phyloP scores from a whole-genome alignment of 2,888 invertebrate species.

The Eilema caniola region DNA sequence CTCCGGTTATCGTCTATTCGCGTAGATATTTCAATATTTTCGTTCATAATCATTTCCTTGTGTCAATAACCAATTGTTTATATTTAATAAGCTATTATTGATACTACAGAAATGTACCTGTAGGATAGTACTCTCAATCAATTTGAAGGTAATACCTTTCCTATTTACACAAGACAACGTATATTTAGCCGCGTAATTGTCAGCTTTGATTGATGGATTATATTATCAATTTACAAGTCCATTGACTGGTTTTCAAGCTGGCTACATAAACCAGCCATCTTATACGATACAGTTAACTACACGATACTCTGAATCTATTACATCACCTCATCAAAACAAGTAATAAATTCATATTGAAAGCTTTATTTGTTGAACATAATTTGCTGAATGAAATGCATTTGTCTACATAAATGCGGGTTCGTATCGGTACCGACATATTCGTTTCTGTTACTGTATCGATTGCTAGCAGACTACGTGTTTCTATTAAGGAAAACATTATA shows the following conservation, averaged over 20 bases:
- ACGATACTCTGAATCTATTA: neutral
- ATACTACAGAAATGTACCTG: too few relatives aligned
- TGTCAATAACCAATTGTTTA: too few relatives aligned
- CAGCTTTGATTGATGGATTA: neutral
- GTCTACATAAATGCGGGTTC: neutral
- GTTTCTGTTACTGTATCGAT: constrained; percentile 1
- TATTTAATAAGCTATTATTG: too few relatives aligned
- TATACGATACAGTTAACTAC: neutral
- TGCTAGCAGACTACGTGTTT: constrained; percentile 2
- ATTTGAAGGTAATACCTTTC: neutral
- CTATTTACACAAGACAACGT: neutral
- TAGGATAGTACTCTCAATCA: neutral
- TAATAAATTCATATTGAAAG: neutral
- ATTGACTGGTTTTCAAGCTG: neutral
- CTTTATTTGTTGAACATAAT: neutral
- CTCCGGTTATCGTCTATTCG: too few relatives aligned
- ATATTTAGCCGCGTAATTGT: neutral
- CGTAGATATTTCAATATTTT: too few relatives aligned
- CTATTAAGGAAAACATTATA: constrained; percentile 8
- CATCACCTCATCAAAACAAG: neutral
- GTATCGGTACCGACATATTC: neutral
- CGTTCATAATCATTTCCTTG: too few relatives aligned
- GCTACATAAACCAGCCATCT: neutral
- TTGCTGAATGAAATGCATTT: neutral
- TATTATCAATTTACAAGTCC: constrained; percentile 6